A percentile compares a stretch with the other conserved stretches of the same genome.
Evolutionary conservation across 2,113 vertebrate species (phyloP).

Genomic region (Anseranas semipalmata): DNA sequence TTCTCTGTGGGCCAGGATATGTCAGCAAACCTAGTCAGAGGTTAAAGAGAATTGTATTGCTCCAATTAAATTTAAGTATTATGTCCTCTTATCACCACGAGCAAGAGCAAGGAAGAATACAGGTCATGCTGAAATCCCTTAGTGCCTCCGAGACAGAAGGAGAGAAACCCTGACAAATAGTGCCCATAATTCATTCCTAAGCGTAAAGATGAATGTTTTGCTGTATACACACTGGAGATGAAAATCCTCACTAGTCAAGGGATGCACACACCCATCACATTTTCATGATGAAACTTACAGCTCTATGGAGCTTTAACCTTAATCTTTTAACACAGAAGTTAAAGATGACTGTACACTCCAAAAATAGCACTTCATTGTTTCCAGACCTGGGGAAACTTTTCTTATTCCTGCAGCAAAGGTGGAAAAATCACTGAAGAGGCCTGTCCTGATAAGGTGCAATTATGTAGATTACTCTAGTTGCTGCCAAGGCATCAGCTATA

Average conservation of each 20-base stretch:
- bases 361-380: background rate
- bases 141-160: background rate
- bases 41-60: background rate
- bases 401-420: background rate
- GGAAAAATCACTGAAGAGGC: background rate
- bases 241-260: background rate
- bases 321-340: background rate
- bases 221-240: background rate
- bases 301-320: background rate
- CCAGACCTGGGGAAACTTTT: background rate
- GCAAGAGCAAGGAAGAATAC: background rate
- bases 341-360: background rate
- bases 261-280: background rate
- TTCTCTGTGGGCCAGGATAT: background rate
- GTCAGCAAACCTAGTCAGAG: background rate
- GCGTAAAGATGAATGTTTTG: background rate
- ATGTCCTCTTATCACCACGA: background rate
- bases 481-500: background rate
- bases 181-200: background rate
- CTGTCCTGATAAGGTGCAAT: background rate
- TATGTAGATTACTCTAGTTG: background rate
- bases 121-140: background rate
- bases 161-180: background rate
- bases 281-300: background rate
- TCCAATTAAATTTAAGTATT: background rate